These are phyloP conservation scores for Hybognathus amarus DNA, from an alignment of 2,797 vertebrate genomes.

Conservation along the genomic window DNA sequence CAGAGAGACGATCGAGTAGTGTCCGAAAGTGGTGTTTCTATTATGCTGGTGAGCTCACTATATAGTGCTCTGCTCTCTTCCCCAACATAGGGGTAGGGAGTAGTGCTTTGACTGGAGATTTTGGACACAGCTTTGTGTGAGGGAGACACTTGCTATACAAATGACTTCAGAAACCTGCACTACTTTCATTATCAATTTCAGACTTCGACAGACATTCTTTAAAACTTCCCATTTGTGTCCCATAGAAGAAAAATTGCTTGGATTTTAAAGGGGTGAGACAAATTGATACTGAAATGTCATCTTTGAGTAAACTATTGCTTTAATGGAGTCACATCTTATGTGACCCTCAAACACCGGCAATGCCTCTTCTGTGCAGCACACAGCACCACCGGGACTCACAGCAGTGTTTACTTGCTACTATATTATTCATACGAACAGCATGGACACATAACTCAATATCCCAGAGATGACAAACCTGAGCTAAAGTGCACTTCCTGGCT, in stretches of 20 bases:
- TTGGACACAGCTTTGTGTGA: too few relatives aligned
- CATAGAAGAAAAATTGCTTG: neutral
- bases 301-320: neutral
- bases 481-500: slow-evolving; percentile 23
- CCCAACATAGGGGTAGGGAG: too few relatives aligned
- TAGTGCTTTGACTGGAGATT: too few relatives aligned
- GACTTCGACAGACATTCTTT: neutral
- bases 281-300: neutral
- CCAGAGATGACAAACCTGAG: slow-evolving; percentile 9
- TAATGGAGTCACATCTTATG: neutral
- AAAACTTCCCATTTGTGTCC: neutral
- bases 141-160: too few relatives aligned
- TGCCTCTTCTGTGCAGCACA: slow-evolving; percentile 35
- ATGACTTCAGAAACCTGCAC: neutral
- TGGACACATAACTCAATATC: slow-evolving; percentile 25
- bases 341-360: neutral
- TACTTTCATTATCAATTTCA: neutral
- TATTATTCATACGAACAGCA: slow-evolving; percentile 58
- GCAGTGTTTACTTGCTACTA: slow-evolving; percentile 46
- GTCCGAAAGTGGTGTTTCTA: too few relatives aligned
- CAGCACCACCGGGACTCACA: slow-evolving; percentile 5
- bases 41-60: too few relatives aligned
- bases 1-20: too few relatives aligned
- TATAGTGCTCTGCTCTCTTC: too few relatives aligned
- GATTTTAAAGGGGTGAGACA: neutral